Base-by-base conservation (phyloP, 2,888 invertebrate genomes). In the Mythimna lalbum region DNA sequence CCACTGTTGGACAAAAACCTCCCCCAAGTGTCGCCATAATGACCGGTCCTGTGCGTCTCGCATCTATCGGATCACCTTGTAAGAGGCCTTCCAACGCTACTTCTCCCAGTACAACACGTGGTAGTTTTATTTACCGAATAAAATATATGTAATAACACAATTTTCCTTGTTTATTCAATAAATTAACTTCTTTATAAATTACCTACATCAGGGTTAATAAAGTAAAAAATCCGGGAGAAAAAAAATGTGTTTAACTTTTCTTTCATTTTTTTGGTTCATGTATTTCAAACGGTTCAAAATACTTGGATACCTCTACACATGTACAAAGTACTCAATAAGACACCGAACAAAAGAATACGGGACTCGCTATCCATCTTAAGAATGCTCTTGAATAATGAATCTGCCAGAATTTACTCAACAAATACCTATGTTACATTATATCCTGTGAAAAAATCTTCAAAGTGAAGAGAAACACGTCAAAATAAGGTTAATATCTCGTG, bases 341-440 rank as follows among this genome's bases (percentile, higher is more conserved):
- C 36, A 62, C 33, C 63, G 75, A 78, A 86, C 78, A 84, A 83
- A 86, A 76, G 78, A 80, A 87, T 83, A 82, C 53, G 61, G 70
- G 75, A 72, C 52, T 69, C 64, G 64, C 69, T 76, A 84, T 85
- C 78, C 76, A 76, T 84, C 80, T 63, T 50, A 71, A 57, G 75
- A 79, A 80, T 80, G 77, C 78, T 57, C 60, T 62, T 86, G 85
- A 87, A 88, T 86, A 86, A 87, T 87, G 80, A 87, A 88, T 84
- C 75, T 47, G 31, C 33, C 56, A 59, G 82, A 80, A 74, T 78
- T 81, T 68, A 60, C 73, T 67, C 43, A 31, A 75, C 49, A 66
- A 71, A 63, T 36, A 47, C 19, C 12, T 39, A 56, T 5, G 21
- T 65, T 52, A 57, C 27, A 52, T 43, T 43, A 33, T 43, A 62